These are phyloP conservation scores for Campopleginae sp. DNA, from an alignment of 2,888 invertebrate genomes.

Conservation along the genomic window DNA sequence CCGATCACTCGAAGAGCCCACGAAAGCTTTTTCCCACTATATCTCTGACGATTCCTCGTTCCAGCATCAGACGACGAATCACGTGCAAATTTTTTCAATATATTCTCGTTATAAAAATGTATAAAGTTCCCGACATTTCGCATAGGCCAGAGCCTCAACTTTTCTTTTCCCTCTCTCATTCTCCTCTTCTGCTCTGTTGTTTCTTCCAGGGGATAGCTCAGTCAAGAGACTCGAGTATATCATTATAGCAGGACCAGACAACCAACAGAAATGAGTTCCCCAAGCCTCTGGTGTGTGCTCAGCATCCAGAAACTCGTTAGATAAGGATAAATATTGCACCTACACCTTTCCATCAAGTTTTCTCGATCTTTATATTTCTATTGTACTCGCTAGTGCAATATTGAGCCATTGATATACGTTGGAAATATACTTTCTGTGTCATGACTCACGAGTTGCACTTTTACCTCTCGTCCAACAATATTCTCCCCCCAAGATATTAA, in stretches of 20 bases:
- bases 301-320: constrained; percentile 58
- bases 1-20: constrained; percentile 37
- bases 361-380: constrained; percentile 24
- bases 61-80: constrained; percentile 54
- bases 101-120: constrained; percentile 68
- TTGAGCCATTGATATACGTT: constrained; percentile 30
- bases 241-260: not conserved
- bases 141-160: constrained; percentile 38
- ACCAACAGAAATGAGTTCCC: constrained; percentile 46
- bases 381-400: not conserved
- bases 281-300: constrained; percentile 40
- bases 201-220: constrained; percentile 51
- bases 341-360: constrained; percentile 42
- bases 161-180: constrained; percentile 13
- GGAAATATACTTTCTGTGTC: not conserved
- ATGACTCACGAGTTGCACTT: not conserved
- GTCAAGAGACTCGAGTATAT: constrained; percentile 29
- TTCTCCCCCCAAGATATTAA: constrained; percentile 15
- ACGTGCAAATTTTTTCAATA: constrained; percentile 71
- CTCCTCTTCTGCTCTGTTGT: constrained; percentile 43
- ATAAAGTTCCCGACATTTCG: constrained; percentile 60
- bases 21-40: constrained; percentile 26
- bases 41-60: constrained; percentile 23
- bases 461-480: not conserved
- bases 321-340: constrained; percentile 53